These are phyloP conservation scores for Seriola dumerili DNA, from an alignment of 2,113 vertebrate species.

Conservation along the genomic window DNA sequence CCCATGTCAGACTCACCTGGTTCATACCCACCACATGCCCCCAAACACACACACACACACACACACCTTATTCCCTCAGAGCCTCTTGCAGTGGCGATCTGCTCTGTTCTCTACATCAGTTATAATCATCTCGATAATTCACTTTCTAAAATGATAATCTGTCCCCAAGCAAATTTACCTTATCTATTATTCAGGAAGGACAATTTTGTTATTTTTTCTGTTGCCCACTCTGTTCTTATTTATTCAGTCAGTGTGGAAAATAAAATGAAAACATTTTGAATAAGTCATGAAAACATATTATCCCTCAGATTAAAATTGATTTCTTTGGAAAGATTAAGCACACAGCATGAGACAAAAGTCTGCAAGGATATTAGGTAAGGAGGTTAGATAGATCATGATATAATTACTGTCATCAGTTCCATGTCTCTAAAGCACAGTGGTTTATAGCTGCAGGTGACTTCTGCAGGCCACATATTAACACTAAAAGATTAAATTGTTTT, in stretches of 20 bases:
- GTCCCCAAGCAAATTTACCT: slow-evolving; percentile 47
- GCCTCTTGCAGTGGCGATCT: background rate
- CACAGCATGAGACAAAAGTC: slow-evolving; percentile 7
- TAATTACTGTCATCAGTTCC: slow-evolving; percentile 29
- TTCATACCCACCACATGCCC: background rate
- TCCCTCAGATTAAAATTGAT: slow-evolving; percentile 57
- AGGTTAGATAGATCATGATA: slow-evolving; percentile 29
- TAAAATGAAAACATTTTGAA: slow-evolving; percentile 61
- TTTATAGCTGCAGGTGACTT: slow-evolving; percentile 46
- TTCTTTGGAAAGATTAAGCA: slow-evolving; percentile 22
- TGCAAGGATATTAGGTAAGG: slow-evolving; percentile 9
- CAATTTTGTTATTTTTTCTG: slow-evolving; percentile 26
- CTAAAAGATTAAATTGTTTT: slow-evolving; percentile 20
- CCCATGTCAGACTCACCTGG: background rate
- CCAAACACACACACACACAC: background rate
- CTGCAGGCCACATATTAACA: slow-evolving; percentile 21
- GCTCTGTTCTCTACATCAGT: slow-evolving; percentile 32
- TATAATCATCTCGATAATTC: slow-evolving; percentile 63
- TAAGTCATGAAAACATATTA: slow-evolving; percentile 68
- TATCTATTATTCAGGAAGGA: slow-evolving; percentile 65
- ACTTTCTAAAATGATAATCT: slow-evolving; percentile 63
- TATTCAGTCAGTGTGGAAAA: slow-evolving; percentile 60
- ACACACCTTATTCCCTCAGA: background rate
- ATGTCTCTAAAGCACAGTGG: slow-evolving; percentile 16
- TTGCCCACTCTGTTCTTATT: slow-evolving; percentile 44